Conservation (phyloP, 2,888 invertebrate species). For the Falcaria lacertinaria region DNA sequence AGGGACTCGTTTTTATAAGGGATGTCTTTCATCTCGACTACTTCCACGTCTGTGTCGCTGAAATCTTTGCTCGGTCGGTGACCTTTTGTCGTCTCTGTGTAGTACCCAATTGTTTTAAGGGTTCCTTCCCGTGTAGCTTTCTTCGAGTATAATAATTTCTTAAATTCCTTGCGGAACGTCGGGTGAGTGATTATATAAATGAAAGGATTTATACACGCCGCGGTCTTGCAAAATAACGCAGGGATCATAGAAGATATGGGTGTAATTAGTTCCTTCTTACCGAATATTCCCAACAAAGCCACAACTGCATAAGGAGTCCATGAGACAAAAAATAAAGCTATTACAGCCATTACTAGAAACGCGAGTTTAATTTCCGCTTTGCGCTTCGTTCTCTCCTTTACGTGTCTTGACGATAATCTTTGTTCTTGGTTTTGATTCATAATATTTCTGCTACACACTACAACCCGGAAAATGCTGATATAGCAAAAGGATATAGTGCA, state of each 20-base stretch:
- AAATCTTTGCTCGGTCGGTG: constrained; percentile 61
- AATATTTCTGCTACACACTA: constrained; percentile 74
- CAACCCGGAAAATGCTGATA: constrained; percentile 83
- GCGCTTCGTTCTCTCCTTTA: constrained; percentile 81
- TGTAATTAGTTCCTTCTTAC: constrained; percentile 81
- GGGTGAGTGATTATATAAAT: constrained; percentile 90
- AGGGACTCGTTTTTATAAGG: constrained; percentile 45
- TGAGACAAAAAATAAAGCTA: constrained; percentile 86
- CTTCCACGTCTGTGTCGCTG: constrained; percentile 73
- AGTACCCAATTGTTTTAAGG: constrained; percentile 54
- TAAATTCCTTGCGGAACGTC: constrained; percentile 83
- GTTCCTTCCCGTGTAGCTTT: constrained; percentile 62
- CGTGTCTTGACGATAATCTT: constrained; percentile 75
- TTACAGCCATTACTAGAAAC: constrained; percentile 83
- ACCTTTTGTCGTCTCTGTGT: constrained; percentile 44
- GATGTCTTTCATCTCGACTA: constrained; percentile 76
- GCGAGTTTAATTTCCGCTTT: constrained; percentile 87
- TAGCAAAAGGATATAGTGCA: constrained; percentile 86
- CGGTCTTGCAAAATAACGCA: constrained; percentile 88
- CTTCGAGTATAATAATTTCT: constrained; percentile 59
- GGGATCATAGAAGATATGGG: constrained; percentile 88
- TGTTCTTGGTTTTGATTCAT: constrained; percentile 65
- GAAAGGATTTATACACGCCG: constrained; percentile 90
- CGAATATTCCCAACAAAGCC: constrained; percentile 85
- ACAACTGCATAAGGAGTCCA: constrained; percentile 92